These are phyloP conservation scores for Cromileptes altivelis DNA, from an alignment of 2,113 vertebrate species.

Conservation along the genomic window DNA sequence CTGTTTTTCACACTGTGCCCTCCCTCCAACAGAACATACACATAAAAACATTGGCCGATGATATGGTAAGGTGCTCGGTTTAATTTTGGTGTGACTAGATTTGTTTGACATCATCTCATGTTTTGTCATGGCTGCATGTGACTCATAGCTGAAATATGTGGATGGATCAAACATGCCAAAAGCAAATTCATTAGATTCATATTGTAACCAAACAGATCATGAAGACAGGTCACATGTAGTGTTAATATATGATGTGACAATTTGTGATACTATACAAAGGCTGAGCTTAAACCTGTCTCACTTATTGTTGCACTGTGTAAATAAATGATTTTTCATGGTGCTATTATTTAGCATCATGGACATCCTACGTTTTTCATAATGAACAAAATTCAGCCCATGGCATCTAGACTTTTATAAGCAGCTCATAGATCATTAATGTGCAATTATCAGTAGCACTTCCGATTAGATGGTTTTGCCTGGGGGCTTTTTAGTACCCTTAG, in stretches of 20 bases:
- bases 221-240: neutral
- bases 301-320: neutral
- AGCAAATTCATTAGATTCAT: neutral
- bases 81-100: conserved; percentile 72
- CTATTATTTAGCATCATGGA: conserved; percentile 7
- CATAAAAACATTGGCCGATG: conserved; percentile 99
- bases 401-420: conserved; percentile 42
- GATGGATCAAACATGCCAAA: conserved; percentile 74
- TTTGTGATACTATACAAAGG: neutral
- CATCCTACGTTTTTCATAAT: conserved; percentile 46
- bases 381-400: conserved; percentile 48
- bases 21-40: conserved; percentile 98
- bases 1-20: conserved; percentile 86
- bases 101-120: conserved; percentile 48
- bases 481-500: conserved; percentile 58
- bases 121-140: conserved; percentile 65
- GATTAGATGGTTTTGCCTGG: conserved; percentile 44
- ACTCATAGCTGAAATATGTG: conserved; percentile 57
- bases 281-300: neutral
- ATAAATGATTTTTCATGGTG: conserved; percentile 23
- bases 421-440: conserved; percentile 61
- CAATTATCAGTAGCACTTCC: conserved; percentile 53
- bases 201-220: neutral
- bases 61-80: conserved; percentile 95
- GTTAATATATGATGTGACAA: neutral